A percentile compares a stretch with the other conserved stretches of the same genome.
phyloP scores from a whole-genome alignment of 2,888 invertebrate species.

The Drosophila mercatorum region DNA sequence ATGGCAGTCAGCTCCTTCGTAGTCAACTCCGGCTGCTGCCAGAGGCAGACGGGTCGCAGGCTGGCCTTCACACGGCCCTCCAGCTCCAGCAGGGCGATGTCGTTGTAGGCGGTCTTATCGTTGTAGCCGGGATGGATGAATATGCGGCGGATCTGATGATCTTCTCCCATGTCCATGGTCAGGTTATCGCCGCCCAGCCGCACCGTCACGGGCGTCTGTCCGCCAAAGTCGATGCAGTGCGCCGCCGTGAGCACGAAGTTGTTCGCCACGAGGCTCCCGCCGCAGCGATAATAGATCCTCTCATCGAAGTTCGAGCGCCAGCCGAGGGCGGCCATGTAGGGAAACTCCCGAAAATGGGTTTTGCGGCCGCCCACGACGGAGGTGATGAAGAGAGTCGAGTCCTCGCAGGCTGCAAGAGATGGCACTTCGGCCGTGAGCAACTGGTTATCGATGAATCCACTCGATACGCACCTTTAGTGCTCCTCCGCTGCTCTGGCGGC shows the following conservation, averaged over 20 bases:
- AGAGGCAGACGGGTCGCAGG: constrained; percentile 85
- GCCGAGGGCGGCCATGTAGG: constrained; percentile 74
- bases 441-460: too few species aligned
- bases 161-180: constrained; percentile 43
- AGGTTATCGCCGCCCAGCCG: constrained; percentile 75
- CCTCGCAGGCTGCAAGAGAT: constrained; percentile 37
- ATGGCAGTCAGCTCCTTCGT: constrained; percentile 85
- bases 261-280: constrained; percentile 70
- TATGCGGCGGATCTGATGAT: constrained; percentile 38
- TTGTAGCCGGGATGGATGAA: constrained; percentile 86
- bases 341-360: constrained; percentile 49
- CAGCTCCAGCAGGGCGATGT: constrained; percentile 88
- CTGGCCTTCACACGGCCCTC: constrained; percentile 1
- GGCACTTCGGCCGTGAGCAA: background rate
- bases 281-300: constrained; percentile 70
- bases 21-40: constrained; percentile 74
- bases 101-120: constrained; percentile 87
- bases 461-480: constrained; percentile 59
- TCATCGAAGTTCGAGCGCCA: constrained; percentile 59
- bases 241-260: constrained; percentile 77
- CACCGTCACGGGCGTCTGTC: constrained; percentile 51
- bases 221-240: constrained; percentile 70
- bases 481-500: constrained; percentile 34
- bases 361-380: constrained; percentile 33
- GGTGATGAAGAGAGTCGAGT: background rate